Percentiles rank a stretch among this genome's conserved stretches.
phyloP scores from a whole-genome alignment of 2,113 vertebrate genomes.

The Corythornis cristatus region DNA sequence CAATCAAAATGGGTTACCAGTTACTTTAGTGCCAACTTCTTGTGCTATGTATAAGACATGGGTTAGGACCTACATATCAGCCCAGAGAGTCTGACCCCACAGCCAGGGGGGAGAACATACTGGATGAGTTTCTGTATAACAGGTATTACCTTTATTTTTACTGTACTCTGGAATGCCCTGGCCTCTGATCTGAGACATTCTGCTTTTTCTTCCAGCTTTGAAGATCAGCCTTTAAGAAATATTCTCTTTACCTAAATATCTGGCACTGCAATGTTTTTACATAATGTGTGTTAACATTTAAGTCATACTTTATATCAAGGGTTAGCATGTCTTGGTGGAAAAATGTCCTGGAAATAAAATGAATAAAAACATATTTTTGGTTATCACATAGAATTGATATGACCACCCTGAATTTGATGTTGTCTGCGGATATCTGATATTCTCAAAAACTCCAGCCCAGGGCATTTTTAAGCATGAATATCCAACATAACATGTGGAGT shows the following conservation, averaged over 20 bases:
- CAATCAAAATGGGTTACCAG: background rate
- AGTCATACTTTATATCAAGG: background rate
- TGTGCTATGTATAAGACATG: background rate
- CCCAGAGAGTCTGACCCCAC: accelerated
- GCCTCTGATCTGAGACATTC: background rate
- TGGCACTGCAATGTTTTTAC: background rate
- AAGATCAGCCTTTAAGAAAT: background rate
- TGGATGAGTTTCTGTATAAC: background rate
- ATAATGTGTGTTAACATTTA: background rate
- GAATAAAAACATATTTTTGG: background rate
- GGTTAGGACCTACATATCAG: background rate
- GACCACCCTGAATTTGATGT: background rate
- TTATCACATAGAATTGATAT: background rate
- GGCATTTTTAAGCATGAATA: background rate
- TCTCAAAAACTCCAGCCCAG: background rate
- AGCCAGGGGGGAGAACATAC: background rate
- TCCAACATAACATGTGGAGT: background rate
- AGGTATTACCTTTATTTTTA: background rate
- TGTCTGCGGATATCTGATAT: background rate
- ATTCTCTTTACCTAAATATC: background rate
- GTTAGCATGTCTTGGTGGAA: background rate
- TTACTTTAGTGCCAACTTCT: background rate
- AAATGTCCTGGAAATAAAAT: background rate
- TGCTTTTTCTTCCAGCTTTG: background rate
- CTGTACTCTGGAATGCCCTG: background rate